Evolutionary conservation across 2,888 invertebrate species (phyloP).

Genomic region (Thalpophila matura): DNA sequence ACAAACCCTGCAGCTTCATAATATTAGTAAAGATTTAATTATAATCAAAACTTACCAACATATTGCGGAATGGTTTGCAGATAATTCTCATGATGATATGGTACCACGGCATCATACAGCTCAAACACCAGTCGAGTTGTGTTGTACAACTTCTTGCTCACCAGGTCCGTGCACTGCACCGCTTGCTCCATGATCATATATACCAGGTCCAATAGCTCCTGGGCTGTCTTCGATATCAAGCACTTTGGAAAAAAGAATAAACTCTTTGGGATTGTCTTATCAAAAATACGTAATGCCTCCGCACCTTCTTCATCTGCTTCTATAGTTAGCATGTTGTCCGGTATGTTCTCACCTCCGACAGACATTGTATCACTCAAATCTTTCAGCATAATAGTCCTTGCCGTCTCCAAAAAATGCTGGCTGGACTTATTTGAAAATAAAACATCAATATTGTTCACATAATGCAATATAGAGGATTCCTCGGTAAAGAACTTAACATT

Average conservation of each 20-base stretch:
- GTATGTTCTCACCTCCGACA: constrained; percentile 87
- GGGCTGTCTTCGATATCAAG: constrained; percentile 91
- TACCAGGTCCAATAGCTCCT: constrained; percentile 92
- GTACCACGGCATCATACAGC: constrained; percentile 94
- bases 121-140: constrained; percentile 94
- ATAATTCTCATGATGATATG: constrained; percentile 94
- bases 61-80: constrained; percentile 97
- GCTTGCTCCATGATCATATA: constrained; percentile 93
- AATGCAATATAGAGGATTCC: constrained; percentile 91
- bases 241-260: constrained; percentile 89
- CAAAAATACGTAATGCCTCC: constrained; percentile 82
- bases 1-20: no score
- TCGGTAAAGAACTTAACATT: constrained; percentile 91
- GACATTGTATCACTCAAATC: constrained; percentile 94
- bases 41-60: constrained; percentile 93
- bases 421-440: constrained; percentile 95
- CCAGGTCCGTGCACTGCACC: constrained; percentile 90
- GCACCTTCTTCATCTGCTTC: constrained; percentile 56
- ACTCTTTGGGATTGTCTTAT: constrained; percentile 84
- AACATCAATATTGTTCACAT: constrained; percentile 93
- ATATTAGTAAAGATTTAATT: no score
- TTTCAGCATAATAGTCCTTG: constrained; percentile 94
- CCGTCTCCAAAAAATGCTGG: constrained; percentile 92
- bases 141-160: constrained; percentile 92
- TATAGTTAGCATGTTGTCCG: constrained; percentile 55